Base-by-base conservation (phyloP, 2,888 invertebrate genomes). In the Lamproptera curius region DNA sequence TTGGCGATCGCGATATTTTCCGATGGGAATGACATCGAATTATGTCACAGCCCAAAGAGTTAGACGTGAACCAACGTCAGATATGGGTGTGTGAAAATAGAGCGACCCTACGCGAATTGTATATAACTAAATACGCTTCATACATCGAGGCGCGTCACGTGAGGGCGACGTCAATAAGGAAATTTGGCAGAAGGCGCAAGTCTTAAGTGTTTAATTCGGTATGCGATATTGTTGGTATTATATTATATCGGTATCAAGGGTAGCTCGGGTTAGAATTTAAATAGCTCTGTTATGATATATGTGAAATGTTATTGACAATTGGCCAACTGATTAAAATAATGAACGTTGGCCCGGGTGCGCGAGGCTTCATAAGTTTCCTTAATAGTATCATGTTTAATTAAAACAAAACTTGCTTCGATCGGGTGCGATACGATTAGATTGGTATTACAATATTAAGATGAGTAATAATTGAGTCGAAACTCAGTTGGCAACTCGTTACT, bases 31-130 rank as follows among this genome's bases (percentile, higher is more conserved):
- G 36, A 31, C 54, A 43, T 43, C 39, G 42, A 56, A 57, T 59
- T 60, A 60, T 61, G 59, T 60, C 61, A 59, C 57, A 55, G 51
- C 42, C 42, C 42, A 52, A 55, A 44, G 37, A 37, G 43, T 28
- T 10, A 31, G 31, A 54, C 56, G 57, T 58, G 51, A 39, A 40
- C 45, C 50, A 52, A 57, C 36, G 36, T 36, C 36, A 16, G 16
- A 36, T 16, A 36, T 36, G 31, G 31, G 31, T 11, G 31, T 31
- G 31, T 28, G 10, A 13, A 31, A 31, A 31, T 31, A 31, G 31
- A n/a, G 1, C n/a, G 2, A 4, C 31, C 9, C 31, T 2, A 11
- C n/a, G 31, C 4, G n/a, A 31, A 20, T 11, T 11, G 4, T 3
- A 13, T n/a, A 31, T 3, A 11, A 5, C 31, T 5, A 3, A 31